phyloP scores from a whole-genome alignment of 1,140 invertebrate species.

The Danaus melanippus region DNA sequence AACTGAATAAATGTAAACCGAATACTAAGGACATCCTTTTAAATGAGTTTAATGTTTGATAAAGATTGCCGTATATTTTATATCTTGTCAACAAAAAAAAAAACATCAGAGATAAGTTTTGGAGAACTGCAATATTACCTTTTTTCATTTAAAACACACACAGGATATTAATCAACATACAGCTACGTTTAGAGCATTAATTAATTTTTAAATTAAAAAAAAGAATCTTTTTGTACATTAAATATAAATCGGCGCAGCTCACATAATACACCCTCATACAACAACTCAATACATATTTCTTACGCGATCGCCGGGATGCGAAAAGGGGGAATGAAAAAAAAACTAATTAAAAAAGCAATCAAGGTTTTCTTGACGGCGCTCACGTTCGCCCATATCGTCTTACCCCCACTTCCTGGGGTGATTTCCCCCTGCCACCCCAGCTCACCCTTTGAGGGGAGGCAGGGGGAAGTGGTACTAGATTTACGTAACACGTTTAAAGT shows the following conservation, averaged over 20 bases:
- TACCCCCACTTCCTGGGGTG: slow-evolving; percentile 55
- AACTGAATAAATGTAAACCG: too few relatives aligned
- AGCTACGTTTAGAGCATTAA: too few relatives aligned
- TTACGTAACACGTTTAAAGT: slow-evolving; percentile 72
- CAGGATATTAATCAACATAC: too few relatives aligned
- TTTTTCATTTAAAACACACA: too few relatives aligned
- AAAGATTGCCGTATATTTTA: too few relatives aligned
- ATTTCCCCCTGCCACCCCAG: slow-evolving; percentile 28
- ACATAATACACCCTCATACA: slow-evolving; percentile 46
- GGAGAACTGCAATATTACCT: too few relatives aligned
- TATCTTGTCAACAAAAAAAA: background rate
- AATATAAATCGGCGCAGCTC: slow-evolving; percentile 28
- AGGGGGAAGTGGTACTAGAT: slow-evolving; percentile 59
- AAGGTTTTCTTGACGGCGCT: slow-evolving; percentile 71
- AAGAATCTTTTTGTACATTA: slow-evolving; percentile 2
- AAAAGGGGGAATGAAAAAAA: slow-evolving; percentile 63
- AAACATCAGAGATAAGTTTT: background rate
- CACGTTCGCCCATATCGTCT: slow-evolving; percentile 71
- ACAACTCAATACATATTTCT: slow-evolving; percentile 57
- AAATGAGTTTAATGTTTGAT: too few relatives aligned
- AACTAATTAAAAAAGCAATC: slow-evolving; percentile 72
- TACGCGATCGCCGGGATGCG: slow-evolving; percentile 54
- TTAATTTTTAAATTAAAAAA: too few relatives aligned
- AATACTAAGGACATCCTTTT: too few relatives aligned
- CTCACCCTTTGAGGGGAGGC: slow-evolving; percentile 47